Evolutionary conservation across 2,797 vertebrate genomes (phyloP).

Genomic region (Syngnathus rostellatus): DNA sequence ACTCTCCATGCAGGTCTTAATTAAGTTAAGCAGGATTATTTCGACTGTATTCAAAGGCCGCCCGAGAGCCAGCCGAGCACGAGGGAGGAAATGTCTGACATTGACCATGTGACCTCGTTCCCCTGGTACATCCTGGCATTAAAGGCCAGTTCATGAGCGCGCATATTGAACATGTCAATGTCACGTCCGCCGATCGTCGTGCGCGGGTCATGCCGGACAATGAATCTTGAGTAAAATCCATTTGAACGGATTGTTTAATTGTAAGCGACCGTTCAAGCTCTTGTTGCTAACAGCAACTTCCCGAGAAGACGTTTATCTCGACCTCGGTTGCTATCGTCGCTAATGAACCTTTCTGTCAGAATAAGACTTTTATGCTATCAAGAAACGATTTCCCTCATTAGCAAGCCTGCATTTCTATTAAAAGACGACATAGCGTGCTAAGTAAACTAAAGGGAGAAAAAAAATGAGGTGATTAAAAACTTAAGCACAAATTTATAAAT

Average conservation of each 20-base stretch:
- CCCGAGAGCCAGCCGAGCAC: background rate
- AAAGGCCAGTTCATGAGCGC: background rate
- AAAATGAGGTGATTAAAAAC: background rate
- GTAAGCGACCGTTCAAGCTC: background rate
- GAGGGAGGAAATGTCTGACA: background rate
- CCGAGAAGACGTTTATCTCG: background rate
- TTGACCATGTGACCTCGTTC: conserved; percentile 3
- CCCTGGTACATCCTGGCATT: background rate
- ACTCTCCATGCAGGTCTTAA: background rate
- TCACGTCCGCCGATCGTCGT: background rate
- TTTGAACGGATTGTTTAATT: background rate
- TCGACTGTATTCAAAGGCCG: background rate
- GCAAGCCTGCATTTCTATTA: background rate
- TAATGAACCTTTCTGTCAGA: background rate
- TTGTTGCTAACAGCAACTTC: conserved; percentile 7
- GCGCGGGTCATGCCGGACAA: background rate
- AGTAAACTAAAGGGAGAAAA: background rate
- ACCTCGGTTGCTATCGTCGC: background rate
- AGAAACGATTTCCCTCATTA: conserved; percentile 1
- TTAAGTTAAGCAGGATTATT: background rate
- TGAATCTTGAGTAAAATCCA: background rate
- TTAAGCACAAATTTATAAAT: background rate
- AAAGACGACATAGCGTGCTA: background rate
- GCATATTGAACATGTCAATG: conserved; percentile 6
- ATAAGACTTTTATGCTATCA: background rate